Percentiles rank a stretch among this genome's conserved stretches.
phyloP scores from a whole-genome alignment of 2,888 invertebrate genomes.

The Galerucella pusilla region DNA sequence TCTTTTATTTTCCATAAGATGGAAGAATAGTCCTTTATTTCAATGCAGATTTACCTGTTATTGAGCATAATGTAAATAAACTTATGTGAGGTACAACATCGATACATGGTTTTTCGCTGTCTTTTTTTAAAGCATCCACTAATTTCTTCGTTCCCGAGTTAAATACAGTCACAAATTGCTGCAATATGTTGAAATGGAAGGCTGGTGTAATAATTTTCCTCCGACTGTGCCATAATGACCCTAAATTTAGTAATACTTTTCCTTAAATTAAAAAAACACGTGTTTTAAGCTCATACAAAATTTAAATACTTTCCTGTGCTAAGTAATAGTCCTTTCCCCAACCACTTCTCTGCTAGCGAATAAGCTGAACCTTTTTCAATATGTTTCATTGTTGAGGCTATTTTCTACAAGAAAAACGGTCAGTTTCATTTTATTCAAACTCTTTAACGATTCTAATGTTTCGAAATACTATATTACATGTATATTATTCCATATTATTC shows the following conservation, averaged over 20 bases:
- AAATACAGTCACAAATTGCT: constrained; percentile 50
- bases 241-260: constrained; percentile 38
- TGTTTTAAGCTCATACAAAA: not conserved
- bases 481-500: too few relatives aligned
- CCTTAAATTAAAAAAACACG: not conserved
- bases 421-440: too few relatives aligned
- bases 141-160: constrained; percentile 49
- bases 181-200: constrained; percentile 53
- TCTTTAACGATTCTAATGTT: too few relatives aligned
- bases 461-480: too few relatives aligned
- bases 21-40: too few relatives aligned
- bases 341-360: constrained; percentile 34
- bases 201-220: constrained; percentile 54
- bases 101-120: constrained; percentile 52
- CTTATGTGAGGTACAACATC: constrained; percentile 66
- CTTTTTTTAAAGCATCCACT: constrained; percentile 50
- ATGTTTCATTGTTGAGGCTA: constrained; percentile 40
- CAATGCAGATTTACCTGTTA: constrained; percentile 65
- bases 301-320: constrained; percentile 40
- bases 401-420: constrained; percentile 34
- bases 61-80: constrained; percentile 68
- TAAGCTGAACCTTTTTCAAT: constrained; percentile 37
- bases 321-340: constrained; percentile 42
- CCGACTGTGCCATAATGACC: constrained; percentile 49
- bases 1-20: too few relatives aligned